Evolutionary conservation across 2,888 invertebrate species (phyloP), one percentile per base, ranked within the genome.

Genomic region (Hypomecis atomaria): DNA sequence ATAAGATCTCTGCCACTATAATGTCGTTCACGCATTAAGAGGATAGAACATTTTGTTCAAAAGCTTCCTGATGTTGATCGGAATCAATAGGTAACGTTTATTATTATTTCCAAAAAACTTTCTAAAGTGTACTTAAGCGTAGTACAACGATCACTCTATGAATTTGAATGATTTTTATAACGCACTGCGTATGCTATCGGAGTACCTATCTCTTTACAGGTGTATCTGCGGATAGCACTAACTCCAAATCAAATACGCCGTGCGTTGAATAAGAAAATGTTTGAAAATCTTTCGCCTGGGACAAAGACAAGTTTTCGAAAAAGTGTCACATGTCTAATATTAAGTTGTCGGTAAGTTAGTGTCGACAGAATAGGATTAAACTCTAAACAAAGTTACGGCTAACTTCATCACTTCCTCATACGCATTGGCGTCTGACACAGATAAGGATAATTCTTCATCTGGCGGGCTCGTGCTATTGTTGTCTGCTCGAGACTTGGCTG

Each of bases 361-460:
- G 50, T 42, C 36, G 52, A 52, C 57, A 56, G 45, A 57, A 47
- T 13, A n/a, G 49, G 47, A 50, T 65, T 57, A 48, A 65, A 65
- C 65, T 65, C 45, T 38, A 54, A 65, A 57, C 56, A 65, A 65
- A 65, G 65, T 65, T 61, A 54, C 37, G 56, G 60, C 44, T 43
- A 59, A 60, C 47, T 61, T 57, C 65, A 65, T 59, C 50, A 9
- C 45, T 59, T 59, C 54, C 55, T 59, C 59, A 59, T 59, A 53
- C 64, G 67, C 65, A 65, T 66, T 69, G 69, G 45, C 65, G 53
- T 58, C 54, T 66, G 65, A 49, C 59, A 52, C 38, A 62, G 63
- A 62, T 66, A 66, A 54, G 59, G 62, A 57, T 61, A 62, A 66
- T 66, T 70, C 64, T 65, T 62, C 59, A 62, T 60, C 58, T 66